These are phyloP conservation scores for Lithophane socia DNA, from an alignment of 2,888 invertebrate genomes.

Conservation along the genomic window DNA sequence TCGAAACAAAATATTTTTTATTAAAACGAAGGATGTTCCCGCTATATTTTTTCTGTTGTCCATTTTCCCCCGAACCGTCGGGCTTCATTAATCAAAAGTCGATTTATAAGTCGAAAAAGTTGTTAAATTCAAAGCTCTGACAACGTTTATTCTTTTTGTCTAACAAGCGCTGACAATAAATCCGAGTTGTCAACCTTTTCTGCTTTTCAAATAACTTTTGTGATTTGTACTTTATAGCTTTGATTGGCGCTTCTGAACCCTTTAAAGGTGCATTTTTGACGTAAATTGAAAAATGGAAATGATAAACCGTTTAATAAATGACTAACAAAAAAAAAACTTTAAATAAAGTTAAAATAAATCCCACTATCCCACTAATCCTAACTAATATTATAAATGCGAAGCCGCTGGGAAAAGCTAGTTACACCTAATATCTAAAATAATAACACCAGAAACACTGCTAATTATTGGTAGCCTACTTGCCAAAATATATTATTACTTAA, in stretches of 20 bases:
- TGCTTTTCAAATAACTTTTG: constrained; percentile 36
- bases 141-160: constrained; percentile 49
- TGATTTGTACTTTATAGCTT: not conserved
- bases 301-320: not conserved
- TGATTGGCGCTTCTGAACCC: not conserved
- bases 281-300: not conserved
- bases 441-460: not conserved
- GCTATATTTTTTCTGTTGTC: constrained; percentile 33
- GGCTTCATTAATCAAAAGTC: constrained; percentile 49
- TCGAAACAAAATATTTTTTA: constrained; percentile 32
- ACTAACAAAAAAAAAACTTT: not conserved
- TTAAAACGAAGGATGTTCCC: not conserved
- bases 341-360: not conserved
- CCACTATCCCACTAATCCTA: no score
- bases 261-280: not conserved
- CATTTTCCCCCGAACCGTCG: constrained; percentile 24
- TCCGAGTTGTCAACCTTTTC: constrained; percentile 25
- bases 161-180: constrained; percentile 44
- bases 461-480: not conserved
- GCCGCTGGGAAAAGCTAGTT: not conserved
- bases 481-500: not conserved
- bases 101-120: constrained; percentile 52
- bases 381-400: no score
- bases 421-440: not conserved
- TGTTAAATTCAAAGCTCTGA: constrained; percentile 39